Conservation (phyloP, 30 jellyfish, hydroid and myxozoan genomes). For the Hydractinia echinata region DNA sequence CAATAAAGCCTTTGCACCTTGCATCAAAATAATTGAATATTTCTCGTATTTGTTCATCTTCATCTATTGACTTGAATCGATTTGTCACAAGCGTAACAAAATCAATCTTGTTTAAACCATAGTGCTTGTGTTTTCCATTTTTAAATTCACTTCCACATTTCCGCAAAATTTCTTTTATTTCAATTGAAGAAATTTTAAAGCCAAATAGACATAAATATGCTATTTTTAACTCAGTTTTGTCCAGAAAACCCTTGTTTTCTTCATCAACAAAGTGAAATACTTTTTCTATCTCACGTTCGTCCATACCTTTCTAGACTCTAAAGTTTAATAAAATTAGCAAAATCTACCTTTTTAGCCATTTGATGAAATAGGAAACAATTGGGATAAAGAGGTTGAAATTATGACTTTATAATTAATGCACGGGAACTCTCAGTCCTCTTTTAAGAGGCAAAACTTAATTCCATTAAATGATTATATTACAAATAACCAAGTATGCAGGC, state of each 20-base stretch:
- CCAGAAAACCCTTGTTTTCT: conserved; percentile 39
- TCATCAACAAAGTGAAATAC: conserved; percentile 54
- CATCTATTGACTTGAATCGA: conserved; percentile 12
- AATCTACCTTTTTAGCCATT: too few relatives aligned
- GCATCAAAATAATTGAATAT: conserved; percentile 58
- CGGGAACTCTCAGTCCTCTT: too few relatives aligned
- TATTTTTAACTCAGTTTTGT: conserved; percentile 49
- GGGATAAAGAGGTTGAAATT: too few relatives aligned
- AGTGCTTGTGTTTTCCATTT: neutral
- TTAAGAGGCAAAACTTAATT: too few relatives aligned
- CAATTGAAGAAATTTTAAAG: conserved; percentile 56
- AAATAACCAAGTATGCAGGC: too few relatives aligned
- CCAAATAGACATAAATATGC: conserved; percentile 56
- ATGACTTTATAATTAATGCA: too few relatives aligned
- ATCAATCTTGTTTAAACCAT: neutral
- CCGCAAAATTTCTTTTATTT: conserved; percentile 24
- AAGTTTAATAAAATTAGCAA: too few relatives aligned
- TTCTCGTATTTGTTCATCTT: conserved; percentile 59
- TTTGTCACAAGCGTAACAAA: neutral
- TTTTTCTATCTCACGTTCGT: conserved; percentile 14
- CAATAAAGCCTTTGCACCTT: conserved; percentile 65
- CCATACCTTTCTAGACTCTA: neutral
- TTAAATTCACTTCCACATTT: conserved; percentile 22
- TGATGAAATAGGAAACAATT: too few relatives aligned
- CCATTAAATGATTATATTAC: too few relatives aligned